Percentiles rank a stretch among this genome's conserved stretches.
Evolutionary conservation across 2,797 vertebrate species (phyloP).

Genomic region (Dermochelys coriacea): DNA sequence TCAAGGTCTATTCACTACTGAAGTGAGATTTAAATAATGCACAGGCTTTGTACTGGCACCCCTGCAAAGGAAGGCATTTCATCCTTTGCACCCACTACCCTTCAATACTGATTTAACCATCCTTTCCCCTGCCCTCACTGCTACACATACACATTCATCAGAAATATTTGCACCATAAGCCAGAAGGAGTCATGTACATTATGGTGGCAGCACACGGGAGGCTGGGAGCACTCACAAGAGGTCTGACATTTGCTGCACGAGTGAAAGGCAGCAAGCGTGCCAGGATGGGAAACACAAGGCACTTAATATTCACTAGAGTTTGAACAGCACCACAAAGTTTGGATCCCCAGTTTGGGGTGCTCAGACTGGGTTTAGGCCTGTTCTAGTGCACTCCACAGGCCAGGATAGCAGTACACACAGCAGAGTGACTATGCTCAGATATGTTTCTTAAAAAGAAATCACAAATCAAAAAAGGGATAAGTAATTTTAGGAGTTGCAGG

Average conservation of each 20-base stretch:
- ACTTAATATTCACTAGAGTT: not conserved
- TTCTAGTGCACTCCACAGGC: not conserved
- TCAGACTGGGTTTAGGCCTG: not conserved
- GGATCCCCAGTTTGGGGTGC: not conserved
- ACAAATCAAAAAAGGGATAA: not conserved
- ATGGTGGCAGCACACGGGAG: not conserved
- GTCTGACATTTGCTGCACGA: not conserved
- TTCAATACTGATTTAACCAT: not conserved
- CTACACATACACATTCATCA: not conserved
- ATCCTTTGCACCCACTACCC: not conserved
- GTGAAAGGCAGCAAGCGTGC: accelerated
- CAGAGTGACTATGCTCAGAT: not conserved
- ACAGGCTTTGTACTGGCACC: not conserved
- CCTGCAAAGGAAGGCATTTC: not conserved
- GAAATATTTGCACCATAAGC: not conserved
- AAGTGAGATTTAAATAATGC: not conserved
- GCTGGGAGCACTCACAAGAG: not conserved
- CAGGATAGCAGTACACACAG: not conserved
- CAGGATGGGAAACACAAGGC: not conserved
- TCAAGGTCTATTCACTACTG: not conserved
- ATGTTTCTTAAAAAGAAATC: not conserved
- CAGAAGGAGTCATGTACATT: not conserved
- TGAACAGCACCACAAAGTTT: accelerated
- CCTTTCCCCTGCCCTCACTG: not conserved
- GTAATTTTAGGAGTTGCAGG: not conserved